phyloP scores from a whole-genome alignment of 2,888 invertebrate species.

The Lasioglossum morio region DNA sequence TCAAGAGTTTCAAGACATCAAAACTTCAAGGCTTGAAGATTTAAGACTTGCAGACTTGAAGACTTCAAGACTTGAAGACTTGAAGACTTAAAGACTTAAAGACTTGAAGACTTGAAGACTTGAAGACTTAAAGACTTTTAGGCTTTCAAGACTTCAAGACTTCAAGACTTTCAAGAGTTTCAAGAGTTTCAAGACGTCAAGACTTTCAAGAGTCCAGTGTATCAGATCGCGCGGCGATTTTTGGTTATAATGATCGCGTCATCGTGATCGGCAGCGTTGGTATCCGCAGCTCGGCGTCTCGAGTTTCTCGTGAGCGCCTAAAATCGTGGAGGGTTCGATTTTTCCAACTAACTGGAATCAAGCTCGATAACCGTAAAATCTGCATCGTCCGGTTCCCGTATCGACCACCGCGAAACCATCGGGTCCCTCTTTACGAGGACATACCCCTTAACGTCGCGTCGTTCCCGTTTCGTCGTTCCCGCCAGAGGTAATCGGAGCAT shows the following conservation, averaged over 20 bases:
- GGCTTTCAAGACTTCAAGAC: too few species aligned
- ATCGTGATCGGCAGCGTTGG: background rate
- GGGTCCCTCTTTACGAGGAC: conserved; percentile 34
- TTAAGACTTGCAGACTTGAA: too few species aligned
- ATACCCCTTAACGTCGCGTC: conserved; percentile 36
- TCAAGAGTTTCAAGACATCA: too few species aligned
- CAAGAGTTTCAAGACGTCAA: too few species aligned
- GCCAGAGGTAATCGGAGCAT: conserved; percentile 35
- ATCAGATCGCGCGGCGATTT: background rate
- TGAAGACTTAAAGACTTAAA: too few species aligned
- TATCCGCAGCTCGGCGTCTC: conserved; percentile 9
- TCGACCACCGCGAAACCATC: conserved; percentile 24
- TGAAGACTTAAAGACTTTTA: too few species aligned
- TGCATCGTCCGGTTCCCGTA: conserved; percentile 25
- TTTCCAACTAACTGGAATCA: conserved; percentile 24
- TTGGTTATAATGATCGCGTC: background rate
- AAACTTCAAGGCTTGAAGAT: too few species aligned
- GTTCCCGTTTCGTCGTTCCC: conserved; percentile 2
- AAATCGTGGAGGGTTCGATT: background rate
- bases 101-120: too few species aligned
- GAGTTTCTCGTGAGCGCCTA: conserved; percentile 26
- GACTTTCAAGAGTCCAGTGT: background rate
- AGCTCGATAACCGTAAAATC: conserved; percentile 45
- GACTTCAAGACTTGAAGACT: too few species aligned
- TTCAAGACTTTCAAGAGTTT: too few species aligned